phyloP scores from a whole-genome alignment of 2,113 vertebrate genomes.

The Microcebus jonahi region DNA sequence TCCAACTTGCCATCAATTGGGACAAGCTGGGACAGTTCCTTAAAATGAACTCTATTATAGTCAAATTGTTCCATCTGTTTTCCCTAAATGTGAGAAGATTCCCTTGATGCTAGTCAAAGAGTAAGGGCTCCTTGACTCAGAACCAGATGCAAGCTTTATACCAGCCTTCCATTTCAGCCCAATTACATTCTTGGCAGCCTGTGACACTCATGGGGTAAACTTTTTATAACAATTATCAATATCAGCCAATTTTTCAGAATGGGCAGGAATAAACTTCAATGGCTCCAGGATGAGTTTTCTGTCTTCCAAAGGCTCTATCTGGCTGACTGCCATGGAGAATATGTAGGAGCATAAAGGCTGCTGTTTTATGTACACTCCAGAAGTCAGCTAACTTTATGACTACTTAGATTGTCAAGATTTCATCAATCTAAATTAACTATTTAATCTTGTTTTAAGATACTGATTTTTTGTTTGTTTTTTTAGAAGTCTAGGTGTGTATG shows the following conservation, averaged over 20 bases:
- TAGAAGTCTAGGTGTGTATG: not conserved
- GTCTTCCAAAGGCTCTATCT: constrained; percentile 45
- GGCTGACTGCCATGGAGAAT: constrained; percentile 36
- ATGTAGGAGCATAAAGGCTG: not conserved
- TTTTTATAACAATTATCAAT: constrained; percentile 72
- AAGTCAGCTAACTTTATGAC: constrained; percentile 24
- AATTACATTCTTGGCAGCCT: constrained; percentile 74
- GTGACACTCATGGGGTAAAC: constrained; percentile 58
- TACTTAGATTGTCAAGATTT: not conserved
- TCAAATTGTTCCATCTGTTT: constrained; percentile 74
- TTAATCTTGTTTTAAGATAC: not conserved
- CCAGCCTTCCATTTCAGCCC: constrained; percentile 51
- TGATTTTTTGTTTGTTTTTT: too few species aligned
- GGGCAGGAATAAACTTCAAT: constrained; percentile 58
- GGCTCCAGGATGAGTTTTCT: constrained; percentile 40
- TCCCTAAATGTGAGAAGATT: constrained; percentile 66
- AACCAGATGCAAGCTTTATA: constrained; percentile 67
- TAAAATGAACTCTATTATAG: constrained; percentile 58
- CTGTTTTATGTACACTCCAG: not conserved
- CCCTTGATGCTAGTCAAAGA: constrained; percentile 55
- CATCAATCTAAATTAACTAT: not conserved
- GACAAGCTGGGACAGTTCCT: constrained; percentile 43
- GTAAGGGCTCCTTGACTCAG: constrained; percentile 61
- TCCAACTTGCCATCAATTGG: constrained; percentile 12
- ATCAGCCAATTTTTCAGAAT: constrained; percentile 72